Evolutionary conservation across 1,140 invertebrate species (phyloP).

Genomic region (Bursaphelenchus mucronatus): DNA sequence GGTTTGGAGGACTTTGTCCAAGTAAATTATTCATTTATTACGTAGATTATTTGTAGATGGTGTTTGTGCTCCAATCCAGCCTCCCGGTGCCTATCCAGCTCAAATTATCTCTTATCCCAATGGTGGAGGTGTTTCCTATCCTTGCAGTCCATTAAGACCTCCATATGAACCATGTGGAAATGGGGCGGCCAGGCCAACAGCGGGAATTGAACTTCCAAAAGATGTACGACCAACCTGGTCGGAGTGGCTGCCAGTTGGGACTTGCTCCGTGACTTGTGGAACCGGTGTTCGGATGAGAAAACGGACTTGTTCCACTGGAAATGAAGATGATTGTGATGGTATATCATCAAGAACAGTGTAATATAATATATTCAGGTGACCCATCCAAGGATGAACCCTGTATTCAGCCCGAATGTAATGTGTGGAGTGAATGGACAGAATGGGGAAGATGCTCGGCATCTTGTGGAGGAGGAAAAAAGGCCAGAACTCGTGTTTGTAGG

Average conservation of each 20-base stretch:
- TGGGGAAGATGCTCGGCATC: constrained; percentile 73
- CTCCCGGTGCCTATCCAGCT: not conserved
- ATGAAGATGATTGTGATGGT: constrained; percentile 32
- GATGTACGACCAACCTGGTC: not conserved
- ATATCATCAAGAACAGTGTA: not conserved
- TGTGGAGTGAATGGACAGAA: constrained; percentile 67
- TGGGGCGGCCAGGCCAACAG: not conserved
- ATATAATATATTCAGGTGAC: constrained; percentile 25
- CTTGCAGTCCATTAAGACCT: not conserved
- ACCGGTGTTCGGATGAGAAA: constrained; percentile 29
- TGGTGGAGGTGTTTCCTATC: too few species aligned
- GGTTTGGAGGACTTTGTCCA: not conserved
- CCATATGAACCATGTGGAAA: not conserved
- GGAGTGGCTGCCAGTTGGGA: not conserved
- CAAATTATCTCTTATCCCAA: too few species aligned
- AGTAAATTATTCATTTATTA: not conserved
- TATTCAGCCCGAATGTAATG: constrained; percentile 32
- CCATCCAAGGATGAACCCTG: constrained; percentile 40
- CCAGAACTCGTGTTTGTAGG: constrained; percentile 66
- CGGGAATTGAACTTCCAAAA: not conserved
- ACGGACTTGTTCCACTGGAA: constrained; percentile 31
- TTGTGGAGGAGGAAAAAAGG: constrained; percentile 74
- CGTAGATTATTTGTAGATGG: not conserved
- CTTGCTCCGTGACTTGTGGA: constrained; percentile 37
- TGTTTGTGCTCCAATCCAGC: not conserved